Conservation (phyloP, 2,113 vertebrate species). For the Baryphthengus martii region DNA sequence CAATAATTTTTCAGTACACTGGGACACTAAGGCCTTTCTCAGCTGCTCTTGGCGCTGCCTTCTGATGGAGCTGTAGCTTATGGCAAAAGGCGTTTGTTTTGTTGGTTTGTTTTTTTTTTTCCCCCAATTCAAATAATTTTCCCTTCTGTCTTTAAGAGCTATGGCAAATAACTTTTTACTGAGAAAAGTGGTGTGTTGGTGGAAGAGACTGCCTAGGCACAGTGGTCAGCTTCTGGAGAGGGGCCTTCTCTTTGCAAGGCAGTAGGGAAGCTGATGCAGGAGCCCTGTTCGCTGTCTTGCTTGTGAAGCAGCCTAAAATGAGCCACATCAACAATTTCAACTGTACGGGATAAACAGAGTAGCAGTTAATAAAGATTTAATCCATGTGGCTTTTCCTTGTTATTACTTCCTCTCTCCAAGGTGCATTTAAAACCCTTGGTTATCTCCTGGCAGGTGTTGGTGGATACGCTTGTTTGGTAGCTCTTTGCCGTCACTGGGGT, state of each 20-base stretch:
- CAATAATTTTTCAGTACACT: neutral
- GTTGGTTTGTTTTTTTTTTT: neutral
- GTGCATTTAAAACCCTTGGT: neutral
- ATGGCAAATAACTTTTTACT: neutral
- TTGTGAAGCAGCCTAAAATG: neutral
- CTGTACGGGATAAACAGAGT: neutral
- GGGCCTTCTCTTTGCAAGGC: neutral
- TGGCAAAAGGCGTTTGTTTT: neutral
- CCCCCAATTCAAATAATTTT: neutral
- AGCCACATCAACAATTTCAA: neutral
- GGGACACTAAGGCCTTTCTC: neutral
- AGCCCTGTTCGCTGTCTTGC: neutral
- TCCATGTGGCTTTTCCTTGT: neutral
- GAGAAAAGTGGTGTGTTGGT: neutral
- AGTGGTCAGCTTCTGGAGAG: neutral
- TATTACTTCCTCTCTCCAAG: neutral
- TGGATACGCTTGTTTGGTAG: neutral
- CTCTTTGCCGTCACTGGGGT: neutral
- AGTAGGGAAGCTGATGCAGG: neutral
- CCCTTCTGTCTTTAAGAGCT: neutral
- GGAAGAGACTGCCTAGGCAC: neutral
- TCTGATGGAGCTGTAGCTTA: neutral
- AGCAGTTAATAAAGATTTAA: neutral
- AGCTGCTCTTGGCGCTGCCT: neutral
- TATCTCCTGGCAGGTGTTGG: neutral